Conservation (phyloP, 2,888 invertebrate genomes). For the Apamea crenata region DNA sequence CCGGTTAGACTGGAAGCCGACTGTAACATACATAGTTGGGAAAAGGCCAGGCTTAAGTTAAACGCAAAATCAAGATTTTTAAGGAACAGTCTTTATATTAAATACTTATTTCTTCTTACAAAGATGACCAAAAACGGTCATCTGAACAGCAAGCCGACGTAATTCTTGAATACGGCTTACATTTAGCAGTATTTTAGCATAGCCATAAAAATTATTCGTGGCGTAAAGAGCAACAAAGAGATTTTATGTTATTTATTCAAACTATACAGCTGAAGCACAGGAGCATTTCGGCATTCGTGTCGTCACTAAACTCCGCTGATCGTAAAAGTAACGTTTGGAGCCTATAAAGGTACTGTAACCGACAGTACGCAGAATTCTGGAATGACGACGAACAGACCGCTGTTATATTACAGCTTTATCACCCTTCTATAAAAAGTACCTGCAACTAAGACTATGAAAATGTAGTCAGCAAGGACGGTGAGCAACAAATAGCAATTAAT, state of each 20-base stretch:
- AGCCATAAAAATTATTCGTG: constrained; percentile 10
- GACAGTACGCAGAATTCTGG: constrained; percentile 34
- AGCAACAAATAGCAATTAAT: not conserved
- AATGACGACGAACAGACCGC: constrained; percentile 44
- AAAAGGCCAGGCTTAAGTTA: too few species aligned
- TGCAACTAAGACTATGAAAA: constrained; percentile 31
- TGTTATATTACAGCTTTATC: constrained; percentile 44
- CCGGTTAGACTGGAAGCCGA: too few species aligned
- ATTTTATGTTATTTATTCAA: constrained; percentile 49
- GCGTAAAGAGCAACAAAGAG: constrained; percentile 18
- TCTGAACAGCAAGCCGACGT: not conserved
- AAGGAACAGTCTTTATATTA: not conserved
- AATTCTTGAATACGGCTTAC: not conserved
- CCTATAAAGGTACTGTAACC: constrained; percentile 61
- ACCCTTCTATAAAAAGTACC: constrained; percentile 43
- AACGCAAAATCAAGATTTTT: not conserved
- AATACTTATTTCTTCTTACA: not conserved
- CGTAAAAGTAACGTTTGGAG: constrained; percentile 63
- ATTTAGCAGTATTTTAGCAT: constrained; percentile 24
- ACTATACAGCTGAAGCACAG: constrained; percentile 27
- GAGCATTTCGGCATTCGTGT: constrained; percentile 32
- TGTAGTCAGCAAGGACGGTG: not conserved
- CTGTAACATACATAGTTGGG: too few species aligned
- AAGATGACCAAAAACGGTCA: not conserved
- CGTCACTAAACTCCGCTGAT: constrained; percentile 47